phyloP scores from a whole-genome alignment of 2,113 vertebrate genomes.

The Callorhinus ursinus region DNA sequence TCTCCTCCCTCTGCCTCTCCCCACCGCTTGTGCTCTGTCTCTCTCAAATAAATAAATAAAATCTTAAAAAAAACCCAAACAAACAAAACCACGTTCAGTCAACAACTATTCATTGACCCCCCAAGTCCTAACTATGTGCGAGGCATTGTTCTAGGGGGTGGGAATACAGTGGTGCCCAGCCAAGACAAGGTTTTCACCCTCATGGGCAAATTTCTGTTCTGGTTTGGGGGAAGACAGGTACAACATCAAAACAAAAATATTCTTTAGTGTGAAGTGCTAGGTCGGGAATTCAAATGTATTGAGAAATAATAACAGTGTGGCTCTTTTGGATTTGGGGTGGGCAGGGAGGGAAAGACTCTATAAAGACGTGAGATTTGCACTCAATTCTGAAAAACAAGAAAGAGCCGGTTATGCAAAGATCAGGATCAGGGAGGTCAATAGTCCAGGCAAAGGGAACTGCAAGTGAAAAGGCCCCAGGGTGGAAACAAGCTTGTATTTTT shows the following conservation, averaged over 20 bases:
- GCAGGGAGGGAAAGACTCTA: neutral
- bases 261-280: neutral
- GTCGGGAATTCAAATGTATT: neutral
- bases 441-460: neutral
- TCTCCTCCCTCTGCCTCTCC: neutral
- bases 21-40: neutral
- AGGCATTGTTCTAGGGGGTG: neutral
- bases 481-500: neutral
- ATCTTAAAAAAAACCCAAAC: neutral
- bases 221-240: neutral
- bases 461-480: neutral
- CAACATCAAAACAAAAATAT: slow-evolving; percentile 8
- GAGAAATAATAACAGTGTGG: neutral
- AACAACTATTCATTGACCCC: neutral
- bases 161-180: neutral
- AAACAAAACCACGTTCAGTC: slow-evolving; percentile 15
- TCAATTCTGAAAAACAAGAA: neutral
- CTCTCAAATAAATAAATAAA: neutral
- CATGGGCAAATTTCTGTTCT: neutral
- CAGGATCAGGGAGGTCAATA: neutral
- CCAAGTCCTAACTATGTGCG: neutral
- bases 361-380: neutral
- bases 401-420: neutral
- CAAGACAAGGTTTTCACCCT: neutral
- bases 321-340: neutral